A percentile compares a stretch with the other conserved stretches of the same genome.
Evolutionary conservation across 2,888 invertebrate genomes (phyloP).

Genomic region (Perithous albicinctus): DNA sequence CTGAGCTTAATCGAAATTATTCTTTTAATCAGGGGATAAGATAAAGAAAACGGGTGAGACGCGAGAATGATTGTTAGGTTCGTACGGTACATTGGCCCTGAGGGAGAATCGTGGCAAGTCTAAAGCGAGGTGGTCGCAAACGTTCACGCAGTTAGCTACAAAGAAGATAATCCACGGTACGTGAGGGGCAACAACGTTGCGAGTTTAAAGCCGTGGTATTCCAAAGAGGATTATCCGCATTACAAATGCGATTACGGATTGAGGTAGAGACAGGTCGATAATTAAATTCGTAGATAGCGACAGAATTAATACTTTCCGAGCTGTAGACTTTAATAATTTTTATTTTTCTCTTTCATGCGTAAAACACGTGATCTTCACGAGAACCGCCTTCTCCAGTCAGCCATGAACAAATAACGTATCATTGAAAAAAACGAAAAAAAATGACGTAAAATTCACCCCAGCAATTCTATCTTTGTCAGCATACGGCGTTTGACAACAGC

Average conservation of each 20-base stretch:
- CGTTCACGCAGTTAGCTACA: constrained; percentile 44
- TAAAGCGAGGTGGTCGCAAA: constrained; percentile 2
- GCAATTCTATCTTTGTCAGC: constrained; percentile 54
- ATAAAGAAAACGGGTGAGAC: neutral
- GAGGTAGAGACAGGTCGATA: constrained; percentile 27
- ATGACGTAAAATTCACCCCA: neutral
- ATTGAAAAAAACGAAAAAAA: neutral
- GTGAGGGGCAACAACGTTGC: constrained; percentile 31
- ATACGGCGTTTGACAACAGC: constrained; percentile 32
- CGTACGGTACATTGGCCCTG: neutral
- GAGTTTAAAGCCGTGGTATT: constrained; percentile 39
- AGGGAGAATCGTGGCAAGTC: neutral
- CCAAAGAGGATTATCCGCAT: constrained; percentile 44
- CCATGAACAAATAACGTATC: neutral
- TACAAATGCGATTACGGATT: constrained; percentile 49
- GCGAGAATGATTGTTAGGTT: neutral
- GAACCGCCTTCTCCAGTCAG: neutral
- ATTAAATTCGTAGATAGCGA: constrained; percentile 34
- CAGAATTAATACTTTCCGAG: neutral
- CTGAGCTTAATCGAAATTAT: too few relatives aligned
- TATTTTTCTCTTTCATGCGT: neutral
- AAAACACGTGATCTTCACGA: neutral
- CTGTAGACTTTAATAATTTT: neutral
- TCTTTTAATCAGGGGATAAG: too few relatives aligned
- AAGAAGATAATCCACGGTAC: constrained; percentile 50